phyloP scores from a whole-genome alignment of 2,888 invertebrate genomes.

The Chrysina gloriosa region DNA sequence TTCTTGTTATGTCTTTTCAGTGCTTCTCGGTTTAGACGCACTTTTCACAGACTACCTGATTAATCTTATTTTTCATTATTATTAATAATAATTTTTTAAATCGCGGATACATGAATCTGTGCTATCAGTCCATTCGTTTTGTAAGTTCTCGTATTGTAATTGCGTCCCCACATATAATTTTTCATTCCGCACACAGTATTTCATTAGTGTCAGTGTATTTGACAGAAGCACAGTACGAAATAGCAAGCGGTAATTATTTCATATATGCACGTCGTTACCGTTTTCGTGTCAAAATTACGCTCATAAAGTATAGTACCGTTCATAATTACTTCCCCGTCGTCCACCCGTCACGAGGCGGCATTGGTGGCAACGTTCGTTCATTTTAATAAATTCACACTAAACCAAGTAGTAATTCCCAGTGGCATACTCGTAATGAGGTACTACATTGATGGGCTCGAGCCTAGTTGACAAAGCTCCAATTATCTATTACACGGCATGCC shows the following conservation, averaged over 20 bases:
- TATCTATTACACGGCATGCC: conserved; percentile 47
- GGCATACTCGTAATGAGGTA: neutral
- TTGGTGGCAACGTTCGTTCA: neutral
- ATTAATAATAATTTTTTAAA: no score
- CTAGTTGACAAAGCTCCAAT: neutral
- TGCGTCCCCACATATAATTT: no score
- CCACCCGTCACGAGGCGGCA: neutral
- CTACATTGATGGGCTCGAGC: neutral
- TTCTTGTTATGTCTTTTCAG: no score
- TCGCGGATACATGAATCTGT: no score
- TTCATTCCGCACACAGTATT: no score
- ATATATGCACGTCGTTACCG: neutral
- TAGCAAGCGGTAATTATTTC: neutral
- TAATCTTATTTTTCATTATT: no score
- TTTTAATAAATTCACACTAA: conserved; percentile 12
- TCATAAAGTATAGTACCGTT: neutral
- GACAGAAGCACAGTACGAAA: neutral
- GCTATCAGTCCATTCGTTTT: no score
- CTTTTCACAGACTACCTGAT: no score
- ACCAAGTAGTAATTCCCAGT: conserved; percentile 15
- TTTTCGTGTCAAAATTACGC: neutral
- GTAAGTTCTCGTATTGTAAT: no score
- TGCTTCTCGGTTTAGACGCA: no score
- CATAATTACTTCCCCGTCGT: conserved; percentile 10
- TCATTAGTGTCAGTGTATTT: no score